Conservation (phyloP, 2,797 vertebrate genomes). For the Allobates femoralis region DNA sequence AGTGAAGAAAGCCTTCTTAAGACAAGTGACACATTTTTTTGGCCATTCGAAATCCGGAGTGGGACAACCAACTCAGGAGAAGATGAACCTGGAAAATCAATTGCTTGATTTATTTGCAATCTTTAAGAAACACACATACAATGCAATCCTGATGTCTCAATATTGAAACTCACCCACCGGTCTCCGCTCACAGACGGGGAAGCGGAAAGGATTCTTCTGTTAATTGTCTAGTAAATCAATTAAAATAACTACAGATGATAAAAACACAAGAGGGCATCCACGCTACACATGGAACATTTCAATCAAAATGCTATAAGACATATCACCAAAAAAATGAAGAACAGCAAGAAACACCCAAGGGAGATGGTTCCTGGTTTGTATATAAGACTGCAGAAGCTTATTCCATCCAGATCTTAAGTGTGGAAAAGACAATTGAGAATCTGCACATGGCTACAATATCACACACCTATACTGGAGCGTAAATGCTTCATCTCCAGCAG, state of each 20-base stretch:
- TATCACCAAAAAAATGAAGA: neutral
- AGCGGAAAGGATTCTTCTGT: neutral
- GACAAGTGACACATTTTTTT: conserved; percentile 53
- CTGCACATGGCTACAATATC: neutral
- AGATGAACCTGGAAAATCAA: conserved; percentile 48
- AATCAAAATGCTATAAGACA: neutral
- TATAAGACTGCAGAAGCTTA: conserved; percentile 39
- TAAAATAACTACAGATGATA: conserved; percentile 38
- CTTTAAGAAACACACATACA: conserved; percentile 51
- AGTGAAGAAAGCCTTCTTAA: conserved; percentile 54
- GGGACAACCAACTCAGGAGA: conserved; percentile 17
- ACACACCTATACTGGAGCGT: neutral
- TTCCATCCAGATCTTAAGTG: conserved; percentile 24
- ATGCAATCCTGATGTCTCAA: conserved; percentile 45
- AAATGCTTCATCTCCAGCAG: neutral
- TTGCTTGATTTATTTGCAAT: conserved; percentile 55
- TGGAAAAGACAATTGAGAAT: conserved; percentile 4
- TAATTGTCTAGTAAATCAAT: conserved; percentile 40
- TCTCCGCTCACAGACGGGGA: neutral
- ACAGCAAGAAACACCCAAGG: conserved; percentile 23
- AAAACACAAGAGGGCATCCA: conserved; percentile 62
- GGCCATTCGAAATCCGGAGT: conserved; percentile 22
- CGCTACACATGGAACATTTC: conserved; percentile 37
- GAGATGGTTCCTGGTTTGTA: conserved; percentile 12
- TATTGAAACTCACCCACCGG: conserved; percentile 8